Evolutionary conservation across 2,113 vertebrate genomes (phyloP).

Genomic region (Microcebus jonahi): DNA sequence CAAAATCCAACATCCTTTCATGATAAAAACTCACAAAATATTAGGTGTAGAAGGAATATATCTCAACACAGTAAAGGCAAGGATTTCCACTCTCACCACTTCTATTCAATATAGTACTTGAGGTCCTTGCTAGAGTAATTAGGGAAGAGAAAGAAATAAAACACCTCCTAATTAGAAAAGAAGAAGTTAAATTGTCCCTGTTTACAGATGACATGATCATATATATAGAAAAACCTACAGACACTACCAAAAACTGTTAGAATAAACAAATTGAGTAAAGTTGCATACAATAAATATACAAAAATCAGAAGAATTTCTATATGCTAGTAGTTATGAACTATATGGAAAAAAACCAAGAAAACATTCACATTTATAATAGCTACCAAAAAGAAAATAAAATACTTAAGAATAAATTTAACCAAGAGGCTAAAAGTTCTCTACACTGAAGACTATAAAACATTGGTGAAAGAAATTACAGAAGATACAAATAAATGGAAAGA

Average conservation of each 20-base stretch:
- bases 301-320: background rate
- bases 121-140: background rate
- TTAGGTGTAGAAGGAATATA: background rate
- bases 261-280: background rate
- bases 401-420: background rate
- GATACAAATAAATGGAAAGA: background rate
- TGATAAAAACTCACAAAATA: background rate
- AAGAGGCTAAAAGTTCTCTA: background rate
- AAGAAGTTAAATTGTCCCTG: background rate
- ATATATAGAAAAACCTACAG: background rate
- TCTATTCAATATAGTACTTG: background rate
- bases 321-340: background rate
- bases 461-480: background rate
- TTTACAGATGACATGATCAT: background rate
- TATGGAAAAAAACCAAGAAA: background rate
- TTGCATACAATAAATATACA: background rate
- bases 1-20: background rate
- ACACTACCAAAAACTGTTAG: background rate
- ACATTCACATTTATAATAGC: background rate
- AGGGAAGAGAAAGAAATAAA: background rate
- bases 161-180: background rate
- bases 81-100: background rate
- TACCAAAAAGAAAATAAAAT: background rate
- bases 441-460: background rate
- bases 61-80: background rate